A percentile compares a stretch with the other conserved stretches of the same genome.
Evolutionary conservation across 1,140 invertebrate species (phyloP).

Genomic region (Solenopsis invicta): DNA sequence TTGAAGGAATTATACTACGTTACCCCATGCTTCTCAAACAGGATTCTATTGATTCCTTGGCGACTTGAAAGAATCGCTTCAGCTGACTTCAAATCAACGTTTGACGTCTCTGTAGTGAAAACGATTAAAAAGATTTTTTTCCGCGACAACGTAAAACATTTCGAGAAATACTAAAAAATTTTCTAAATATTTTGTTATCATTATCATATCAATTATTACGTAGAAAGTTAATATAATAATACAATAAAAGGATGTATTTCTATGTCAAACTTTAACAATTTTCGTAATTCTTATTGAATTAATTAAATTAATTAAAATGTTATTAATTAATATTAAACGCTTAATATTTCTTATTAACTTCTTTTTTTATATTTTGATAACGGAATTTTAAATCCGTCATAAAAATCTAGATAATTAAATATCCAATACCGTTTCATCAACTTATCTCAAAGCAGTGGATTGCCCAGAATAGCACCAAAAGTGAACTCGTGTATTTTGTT

Average conservation of each 20-base stretch:
- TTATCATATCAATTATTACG: constrained; percentile 7
- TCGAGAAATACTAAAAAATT: constrained; percentile 20
- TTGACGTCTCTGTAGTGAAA: constrained; percentile 33
- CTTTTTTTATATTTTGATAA: neutral
- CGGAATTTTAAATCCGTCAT: neutral
- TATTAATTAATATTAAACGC: neutral
- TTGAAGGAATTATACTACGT: constrained; percentile 54
- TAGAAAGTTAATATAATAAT: neutral
- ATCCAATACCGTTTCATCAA: neutral
- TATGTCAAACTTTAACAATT: neutral
- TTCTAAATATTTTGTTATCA: neutral
- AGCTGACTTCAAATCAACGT: constrained; percentile 42
- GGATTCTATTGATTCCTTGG: constrained; percentile 52
- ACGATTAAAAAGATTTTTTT: constrained; percentile 47
- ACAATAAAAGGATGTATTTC: neutral
- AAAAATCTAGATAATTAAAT: neutral
- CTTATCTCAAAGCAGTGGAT: constrained; percentile 33
- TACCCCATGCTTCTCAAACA: constrained; percentile 52
- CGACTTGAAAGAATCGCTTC: constrained; percentile 47
- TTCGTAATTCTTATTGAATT: neutral
- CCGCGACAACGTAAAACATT: constrained; percentile 26
- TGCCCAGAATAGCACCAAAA: neutral
- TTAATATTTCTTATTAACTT: neutral
- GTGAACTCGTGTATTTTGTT: constrained; percentile 20
- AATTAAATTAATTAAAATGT: too few relatives aligned